These are phyloP conservation scores for Gymnocypris eckloni DNA, from an alignment of 2,797 vertebrate species.

Conservation along the genomic window DNA sequence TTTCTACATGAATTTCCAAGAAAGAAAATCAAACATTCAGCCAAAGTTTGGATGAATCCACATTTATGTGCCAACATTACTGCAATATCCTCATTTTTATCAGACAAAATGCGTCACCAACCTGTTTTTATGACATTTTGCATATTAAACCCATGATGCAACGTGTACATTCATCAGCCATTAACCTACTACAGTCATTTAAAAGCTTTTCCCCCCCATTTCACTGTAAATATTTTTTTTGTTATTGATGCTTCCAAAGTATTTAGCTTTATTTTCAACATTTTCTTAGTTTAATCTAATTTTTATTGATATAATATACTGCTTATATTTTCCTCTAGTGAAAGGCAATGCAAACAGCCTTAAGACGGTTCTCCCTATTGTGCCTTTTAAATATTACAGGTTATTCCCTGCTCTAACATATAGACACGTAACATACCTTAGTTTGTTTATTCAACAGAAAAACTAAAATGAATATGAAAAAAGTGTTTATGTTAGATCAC, in stretches of 20 bases:
- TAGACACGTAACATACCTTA: background rate
- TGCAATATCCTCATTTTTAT: conserved; percentile 30
- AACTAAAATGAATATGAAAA: background rate
- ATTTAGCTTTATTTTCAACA: background rate
- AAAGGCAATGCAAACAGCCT: background rate
- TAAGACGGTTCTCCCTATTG: background rate
- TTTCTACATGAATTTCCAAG: background rate
- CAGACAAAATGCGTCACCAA: conserved; percentile 30
- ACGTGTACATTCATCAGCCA: conserved; percentile 14
- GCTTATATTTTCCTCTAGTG: background rate
- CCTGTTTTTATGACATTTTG: conserved; percentile 17
- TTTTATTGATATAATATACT: background rate
- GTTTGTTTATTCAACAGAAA: background rate
- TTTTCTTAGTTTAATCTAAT: background rate
- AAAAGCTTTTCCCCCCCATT: background rate
- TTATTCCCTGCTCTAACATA: background rate
- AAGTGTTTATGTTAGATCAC: background rate
- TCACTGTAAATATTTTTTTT: background rate
- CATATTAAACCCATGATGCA: conserved; percentile 20
- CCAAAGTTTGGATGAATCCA: background rate
- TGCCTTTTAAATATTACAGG: background rate
- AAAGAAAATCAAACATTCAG: background rate
- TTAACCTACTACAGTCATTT: conserved; percentile 3
- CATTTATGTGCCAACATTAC: conserved; percentile 15
- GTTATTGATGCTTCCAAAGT: background rate